These are phyloP conservation scores for Dryococelus australis DNA, from an alignment of 2,888 invertebrate species.

Conservation along the genomic window DNA sequence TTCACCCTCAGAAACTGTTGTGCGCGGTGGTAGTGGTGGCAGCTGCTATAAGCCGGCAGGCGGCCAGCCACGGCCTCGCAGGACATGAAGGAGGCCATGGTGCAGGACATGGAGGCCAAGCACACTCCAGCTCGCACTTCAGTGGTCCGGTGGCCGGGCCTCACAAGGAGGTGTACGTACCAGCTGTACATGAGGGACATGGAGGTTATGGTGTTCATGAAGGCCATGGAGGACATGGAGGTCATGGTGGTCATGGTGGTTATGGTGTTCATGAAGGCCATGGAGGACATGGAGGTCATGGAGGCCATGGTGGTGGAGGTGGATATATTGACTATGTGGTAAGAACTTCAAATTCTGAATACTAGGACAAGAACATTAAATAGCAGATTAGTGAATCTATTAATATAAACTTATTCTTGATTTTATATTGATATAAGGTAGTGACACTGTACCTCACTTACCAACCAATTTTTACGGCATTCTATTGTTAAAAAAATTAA, in stretches of 20 bases:
- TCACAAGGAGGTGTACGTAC: not conserved
- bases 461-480: too few relatives aligned
- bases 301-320: not conserved
- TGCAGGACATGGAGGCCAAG: conserved; percentile 21
- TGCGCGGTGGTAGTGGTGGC: not conserved
- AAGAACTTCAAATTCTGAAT: not conserved
- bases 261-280: not conserved
- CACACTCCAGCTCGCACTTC: conserved; percentile 32
- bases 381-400: too few relatives aligned
- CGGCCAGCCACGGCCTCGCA: not conserved
- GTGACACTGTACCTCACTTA: too few relatives aligned
- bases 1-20: too few relatives aligned
- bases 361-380: not conserved
- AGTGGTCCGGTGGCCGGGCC: conserved; percentile 36
- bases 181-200: not conserved
- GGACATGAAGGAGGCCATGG: not conserved
- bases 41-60: not conserved
- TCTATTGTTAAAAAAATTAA: too few relatives aligned
- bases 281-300: conserved; percentile 9
- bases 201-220: not conserved
- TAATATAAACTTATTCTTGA: too few relatives aligned
- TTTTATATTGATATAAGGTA: too few relatives aligned
- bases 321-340: conserved; percentile 19
- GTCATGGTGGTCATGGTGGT: not conserved
- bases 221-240: not conserved